A percentile compares a stretch with the other conserved stretches of the same genome.
Conservation (phyloP, 2,113 vertebrate genomes). For the Ibidorhyncha struthersii region DNA sequence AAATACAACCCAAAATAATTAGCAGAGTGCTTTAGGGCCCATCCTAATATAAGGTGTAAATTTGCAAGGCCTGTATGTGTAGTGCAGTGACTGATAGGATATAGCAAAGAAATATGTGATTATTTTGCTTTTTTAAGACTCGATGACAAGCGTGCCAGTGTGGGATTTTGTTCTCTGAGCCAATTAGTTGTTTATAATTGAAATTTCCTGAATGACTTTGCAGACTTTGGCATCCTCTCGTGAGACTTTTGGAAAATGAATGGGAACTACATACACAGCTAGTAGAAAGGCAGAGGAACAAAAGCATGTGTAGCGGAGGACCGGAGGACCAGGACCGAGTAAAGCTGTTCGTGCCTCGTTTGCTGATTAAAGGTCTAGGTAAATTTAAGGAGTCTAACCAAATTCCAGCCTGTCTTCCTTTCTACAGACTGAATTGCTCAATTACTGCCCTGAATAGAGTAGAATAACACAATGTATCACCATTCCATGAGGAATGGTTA, state of each 20-base stretch:
- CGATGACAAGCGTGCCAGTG: neutral
- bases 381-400: neutral
- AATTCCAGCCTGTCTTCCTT: neutral
- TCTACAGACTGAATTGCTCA: neutral
- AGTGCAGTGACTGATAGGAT: neutral
- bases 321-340: neutral
- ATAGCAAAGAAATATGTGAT: neutral
- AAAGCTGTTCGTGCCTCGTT: neutral
- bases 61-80: neutral
- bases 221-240: neutral
- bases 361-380: neutral
- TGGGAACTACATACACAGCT: neutral
- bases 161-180: neutral
- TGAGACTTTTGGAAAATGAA: neutral
- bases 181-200: neutral
- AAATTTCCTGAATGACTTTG: neutral
- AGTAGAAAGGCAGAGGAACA: neutral
- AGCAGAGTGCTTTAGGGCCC: neutral
- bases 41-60: neutral
- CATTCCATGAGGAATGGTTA: neutral
- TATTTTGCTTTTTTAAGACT: neutral
- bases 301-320: neutral
- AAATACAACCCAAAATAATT: neutral
- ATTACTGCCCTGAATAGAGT: neutral
- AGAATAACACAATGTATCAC: neutral